These are phyloP conservation scores for Peromyscus polionotus DNA, from an alignment of 2,113 vertebrate species.

Conservation along the genomic window DNA sequence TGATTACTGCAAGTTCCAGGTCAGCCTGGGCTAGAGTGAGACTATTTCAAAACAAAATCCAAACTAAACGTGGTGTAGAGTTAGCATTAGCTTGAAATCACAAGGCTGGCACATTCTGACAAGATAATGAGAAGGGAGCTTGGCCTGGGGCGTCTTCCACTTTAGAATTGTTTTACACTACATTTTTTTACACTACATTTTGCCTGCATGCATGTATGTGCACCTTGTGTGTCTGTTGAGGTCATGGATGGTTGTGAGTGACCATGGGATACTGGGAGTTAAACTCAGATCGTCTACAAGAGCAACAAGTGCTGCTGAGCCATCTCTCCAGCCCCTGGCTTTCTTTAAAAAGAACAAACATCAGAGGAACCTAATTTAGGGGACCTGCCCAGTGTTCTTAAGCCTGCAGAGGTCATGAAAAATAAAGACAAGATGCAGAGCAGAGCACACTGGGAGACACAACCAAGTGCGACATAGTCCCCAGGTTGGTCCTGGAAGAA, in stretches of 20 bases:
- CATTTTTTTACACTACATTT: background rate
- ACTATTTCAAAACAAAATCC: background rate
- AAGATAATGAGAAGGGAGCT: background rate
- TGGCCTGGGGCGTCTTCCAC: background rate
- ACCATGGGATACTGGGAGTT: background rate
- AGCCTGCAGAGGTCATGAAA: background rate
- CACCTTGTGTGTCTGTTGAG: background rate
- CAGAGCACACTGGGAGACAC: background rate
- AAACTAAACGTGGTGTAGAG: background rate
- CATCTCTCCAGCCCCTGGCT: background rate
- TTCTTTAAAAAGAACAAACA: background rate
- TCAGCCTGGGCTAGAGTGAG: background rate
- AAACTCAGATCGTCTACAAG: background rate
- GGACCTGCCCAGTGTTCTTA: background rate
- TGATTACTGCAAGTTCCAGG: background rate
- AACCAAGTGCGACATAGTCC: background rate
- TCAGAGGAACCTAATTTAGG: background rate
- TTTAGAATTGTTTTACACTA: background rate
- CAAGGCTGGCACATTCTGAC: background rate
- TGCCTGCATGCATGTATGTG: background rate
- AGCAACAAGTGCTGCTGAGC: background rate
- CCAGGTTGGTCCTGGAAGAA: background rate
- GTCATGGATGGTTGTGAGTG: background rate
- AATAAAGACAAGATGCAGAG: background rate
- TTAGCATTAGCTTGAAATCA: background rate